Percentiles rank a stretch among this genome's conserved stretches.
Conservation (phyloP, 1,140 invertebrate genomes). For the Drosophila littoralis region DNA sequence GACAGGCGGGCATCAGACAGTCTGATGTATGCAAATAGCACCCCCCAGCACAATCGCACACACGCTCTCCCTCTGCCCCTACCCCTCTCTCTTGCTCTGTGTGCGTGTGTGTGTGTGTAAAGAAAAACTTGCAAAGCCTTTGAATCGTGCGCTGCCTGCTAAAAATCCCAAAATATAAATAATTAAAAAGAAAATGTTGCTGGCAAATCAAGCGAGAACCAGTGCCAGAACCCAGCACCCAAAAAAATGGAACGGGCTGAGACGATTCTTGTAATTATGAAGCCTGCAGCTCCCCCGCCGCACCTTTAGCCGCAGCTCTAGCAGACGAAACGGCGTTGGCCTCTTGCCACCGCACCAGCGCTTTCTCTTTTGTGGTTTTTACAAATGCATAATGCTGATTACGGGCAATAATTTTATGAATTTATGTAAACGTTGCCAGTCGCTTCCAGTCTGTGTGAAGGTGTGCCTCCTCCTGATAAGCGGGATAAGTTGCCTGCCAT, state of each 20-base stretch:
- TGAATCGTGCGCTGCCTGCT: slow-evolving; percentile 72
- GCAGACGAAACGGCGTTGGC: not conserved
- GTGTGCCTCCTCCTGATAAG: slow-evolving; percentile 60
- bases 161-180: slow-evolving; percentile 83
- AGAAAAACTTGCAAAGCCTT: slow-evolving; percentile 59
- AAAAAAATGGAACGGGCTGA: slow-evolving; percentile 12
- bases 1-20: slow-evolving; percentile 32
- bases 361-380: slow-evolving; percentile 72
- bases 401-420: slow-evolving; percentile 84
- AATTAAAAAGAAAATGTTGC: slow-evolving; percentile 82
- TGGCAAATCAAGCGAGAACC: slow-evolving; percentile 75
- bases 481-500: slow-evolving; percentile 32
- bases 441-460: slow-evolving; percentile 35
- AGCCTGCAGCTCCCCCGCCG: slow-evolving; percentile 12
- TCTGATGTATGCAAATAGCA: slow-evolving; percentile 80
- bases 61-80: not conserved
- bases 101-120: slow-evolving; percentile 5
- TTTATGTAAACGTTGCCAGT: slow-evolving; percentile 76
- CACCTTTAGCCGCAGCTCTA: not conserved
- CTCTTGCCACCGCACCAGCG: not conserved
- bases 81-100: too few relatives aligned
- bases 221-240: slow-evolving; percentile 8
- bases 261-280: slow-evolving; percentile 61
- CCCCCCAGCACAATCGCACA: slow-evolving; percentile 37
- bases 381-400: slow-evolving; percentile 84